A percentile compares a stretch with the other conserved stretches of the same genome.
phyloP scores from a whole-genome alignment of 2,113 vertebrate genomes.

The Halcyon malimbica region DNA sequence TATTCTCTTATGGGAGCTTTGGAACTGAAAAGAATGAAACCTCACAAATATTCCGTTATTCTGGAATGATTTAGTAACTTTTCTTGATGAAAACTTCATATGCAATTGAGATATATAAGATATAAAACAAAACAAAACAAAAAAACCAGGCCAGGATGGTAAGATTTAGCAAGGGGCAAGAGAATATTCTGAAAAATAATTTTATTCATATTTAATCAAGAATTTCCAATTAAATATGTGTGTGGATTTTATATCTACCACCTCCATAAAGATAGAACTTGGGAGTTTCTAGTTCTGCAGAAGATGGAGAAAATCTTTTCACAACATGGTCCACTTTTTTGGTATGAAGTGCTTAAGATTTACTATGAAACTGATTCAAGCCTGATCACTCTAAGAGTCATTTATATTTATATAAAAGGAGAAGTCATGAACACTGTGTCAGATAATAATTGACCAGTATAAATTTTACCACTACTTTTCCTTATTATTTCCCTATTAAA shows the following conservation, averaged over 20 bases:
- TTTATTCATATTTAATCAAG: neutral
- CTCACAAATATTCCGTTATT: neutral
- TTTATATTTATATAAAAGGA: neutral
- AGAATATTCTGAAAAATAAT: neutral
- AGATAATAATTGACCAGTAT: neutral
- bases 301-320: neutral
- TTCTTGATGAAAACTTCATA: neutral
- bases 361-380: neutral
- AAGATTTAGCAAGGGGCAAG: neutral
- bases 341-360: neutral
- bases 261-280: neutral
- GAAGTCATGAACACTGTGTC: neutral
- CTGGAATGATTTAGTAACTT: neutral
- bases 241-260: neutral
- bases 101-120: neutral
- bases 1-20: neutral
- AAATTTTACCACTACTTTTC: neutral
- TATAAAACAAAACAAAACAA: neutral
- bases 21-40: neutral
- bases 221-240: neutral
- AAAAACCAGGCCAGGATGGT: neutral
- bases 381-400: neutral
- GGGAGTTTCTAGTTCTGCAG: neutral
- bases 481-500: neutral
- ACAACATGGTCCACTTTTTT: neutral